Conservation (phyloP, 2,888 invertebrate species). For the Dryadula phaetusa region DNA sequence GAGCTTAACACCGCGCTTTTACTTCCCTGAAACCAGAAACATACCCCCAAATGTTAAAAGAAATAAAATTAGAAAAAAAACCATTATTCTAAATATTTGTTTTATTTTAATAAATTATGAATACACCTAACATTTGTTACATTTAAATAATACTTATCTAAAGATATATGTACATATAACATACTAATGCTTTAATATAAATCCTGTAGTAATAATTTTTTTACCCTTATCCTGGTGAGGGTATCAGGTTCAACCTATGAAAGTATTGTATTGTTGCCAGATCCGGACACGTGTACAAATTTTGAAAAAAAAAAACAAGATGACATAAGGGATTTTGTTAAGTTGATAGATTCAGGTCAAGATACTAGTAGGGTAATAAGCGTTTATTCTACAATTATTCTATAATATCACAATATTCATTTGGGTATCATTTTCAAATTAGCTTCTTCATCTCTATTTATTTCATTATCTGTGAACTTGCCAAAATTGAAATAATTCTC, state of each 20-base stretch:
- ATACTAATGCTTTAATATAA: too few relatives aligned
- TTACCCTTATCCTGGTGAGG: too few relatives aligned
- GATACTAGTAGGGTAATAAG: neutral
- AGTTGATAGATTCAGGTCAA: neutral
- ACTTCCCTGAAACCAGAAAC: too few relatives aligned
- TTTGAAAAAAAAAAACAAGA: neutral
- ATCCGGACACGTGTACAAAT: neutral
- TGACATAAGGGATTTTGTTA: neutral
- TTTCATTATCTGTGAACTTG: conserved; percentile 48
- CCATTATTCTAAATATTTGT: too few relatives aligned
- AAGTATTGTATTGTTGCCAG: neutral
- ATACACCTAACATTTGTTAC: too few relatives aligned
- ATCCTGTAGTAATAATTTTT: too few relatives aligned
- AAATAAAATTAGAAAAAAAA: too few relatives aligned
- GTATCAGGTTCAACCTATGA: neutral
- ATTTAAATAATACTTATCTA: too few relatives aligned
- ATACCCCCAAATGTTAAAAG: too few relatives aligned
- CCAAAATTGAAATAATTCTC: conserved; percentile 57
- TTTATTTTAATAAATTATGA: too few relatives aligned
- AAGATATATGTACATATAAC: too few relatives aligned
- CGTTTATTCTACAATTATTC: neutral
- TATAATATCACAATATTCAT: conserved; percentile 15
- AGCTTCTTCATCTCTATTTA: conserved; percentile 50
- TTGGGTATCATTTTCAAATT: conserved; percentile 48
- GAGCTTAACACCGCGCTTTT: too few relatives aligned